Base-by-base conservation (phyloP, 1,140 invertebrate species). In the Battus philenor region DNA sequence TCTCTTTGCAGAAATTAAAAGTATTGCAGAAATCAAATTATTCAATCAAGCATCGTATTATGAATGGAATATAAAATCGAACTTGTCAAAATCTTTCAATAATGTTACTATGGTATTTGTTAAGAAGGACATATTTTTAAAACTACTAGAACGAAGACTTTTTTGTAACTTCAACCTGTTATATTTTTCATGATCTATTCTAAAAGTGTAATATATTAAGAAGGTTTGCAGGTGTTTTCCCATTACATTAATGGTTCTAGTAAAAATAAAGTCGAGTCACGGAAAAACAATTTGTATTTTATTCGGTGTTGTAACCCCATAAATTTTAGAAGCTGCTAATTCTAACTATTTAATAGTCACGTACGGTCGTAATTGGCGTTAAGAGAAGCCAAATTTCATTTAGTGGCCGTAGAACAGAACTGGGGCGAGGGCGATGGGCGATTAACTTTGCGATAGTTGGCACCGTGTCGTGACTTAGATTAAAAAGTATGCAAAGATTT, bases 371-470 rank as follows among this genome's bases (percentile, higher is more conserved):
- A 58, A 62, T 57, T 50, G 58, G 50, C 58, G 51, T 57, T 57
- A 53, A 57, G 54, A 56, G 47, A 62, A 50, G 51, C 38, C 26
- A 51, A 54, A 62, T 62, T 41, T 62, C 54, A 62, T 62, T 58
- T 54, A 46, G 49, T 44, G 47, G 22, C 45, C 54, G 38, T 27
- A 41, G 44, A 43, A 46, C 47, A 16, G 44, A 56, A 50, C 48
- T 47, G 48, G 51, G 20, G 30, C 58, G 50, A 53, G 54, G 47
- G 54, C 31, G 11, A 3, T 30, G 47, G 52, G 36, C 29, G 30
- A 17, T 20, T 30, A 50, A 50, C 44, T 32, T 46, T 34, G 44
- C 43, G 24, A 12, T 44, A 26, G 30, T 38, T 38, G 7, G 36
- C 36, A 5, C 22, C 32, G 10, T 50, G 13, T 50, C 41, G 48